Base-by-base conservation (phyloP, 2,888 invertebrate genomes). In the Calliscelio sp. region DNA sequence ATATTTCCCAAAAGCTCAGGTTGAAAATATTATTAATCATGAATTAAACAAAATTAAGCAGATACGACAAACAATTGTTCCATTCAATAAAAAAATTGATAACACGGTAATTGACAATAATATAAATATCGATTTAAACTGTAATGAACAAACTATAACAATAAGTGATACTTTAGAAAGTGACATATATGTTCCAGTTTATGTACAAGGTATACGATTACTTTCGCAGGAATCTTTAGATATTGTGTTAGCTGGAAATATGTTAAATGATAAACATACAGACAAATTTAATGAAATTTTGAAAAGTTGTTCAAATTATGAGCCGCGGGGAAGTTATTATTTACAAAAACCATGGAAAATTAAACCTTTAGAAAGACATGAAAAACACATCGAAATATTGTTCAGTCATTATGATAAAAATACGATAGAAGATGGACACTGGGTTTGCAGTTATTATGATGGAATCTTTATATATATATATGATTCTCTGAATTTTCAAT, bases 351-450 rank as follows among this genome's bases (percentile, higher is more conserved):
- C 55, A 20, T 55, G 44, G 57, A 20, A 22, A 59, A 71, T 71
- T 20, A 44, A 46, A 57, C 74, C 63, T 38, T 22, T 74, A 20
- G 22, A 65, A n/a, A 11, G n/a, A 14, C 7, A 74, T 16, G 55
- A 63, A 18, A 63, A 63, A 44, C 75, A 75, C 44, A 75, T 75
- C 5, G 55, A 75, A 65, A 65, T 75, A 41, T 65, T 75, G 22
- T 22, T 20, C 18, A 75, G 65, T 44, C 20, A 11, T 73, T 25
- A 6, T 8, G 53, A 11, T 28, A 71, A 32, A 11, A 7, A 7
- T 4, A 2, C 51, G 2, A 14, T 6, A n/a, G 18, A 44, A n/a
- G 14, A 3, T 24, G 51, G 51, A 2, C 51, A 51, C 14, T 77
- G 77, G 77, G 41, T 77, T 46, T 77, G 77, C 18, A 18, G 16